Evolutionary conservation across 2,113 vertebrate genomes (phyloP).

Genomic region (Gymnocephalus cernua): DNA sequence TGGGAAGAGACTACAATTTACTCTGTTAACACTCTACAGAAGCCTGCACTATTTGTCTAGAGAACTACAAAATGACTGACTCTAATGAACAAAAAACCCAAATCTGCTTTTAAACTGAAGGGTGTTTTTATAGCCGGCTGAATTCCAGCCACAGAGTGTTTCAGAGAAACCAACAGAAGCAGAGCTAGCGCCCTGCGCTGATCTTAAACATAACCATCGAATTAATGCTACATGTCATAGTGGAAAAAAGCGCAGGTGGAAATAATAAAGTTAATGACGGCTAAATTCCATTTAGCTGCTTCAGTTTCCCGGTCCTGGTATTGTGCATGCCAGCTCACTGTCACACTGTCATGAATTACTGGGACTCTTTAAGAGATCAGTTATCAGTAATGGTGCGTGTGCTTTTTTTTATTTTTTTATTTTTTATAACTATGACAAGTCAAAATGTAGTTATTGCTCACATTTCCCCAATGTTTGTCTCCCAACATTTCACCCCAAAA

Average conservation of each 20-base stretch:
- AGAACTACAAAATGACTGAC: not conserved
- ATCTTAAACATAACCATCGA: not conserved
- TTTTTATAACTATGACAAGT: not conserved
- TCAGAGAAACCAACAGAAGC: conserved; percentile 12
- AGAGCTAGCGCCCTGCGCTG: not conserved
- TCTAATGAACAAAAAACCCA: not conserved
- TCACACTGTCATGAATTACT: not conserved
- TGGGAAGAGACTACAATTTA: not conserved
- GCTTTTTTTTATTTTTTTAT: not conserved
- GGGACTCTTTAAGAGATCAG: not conserved
- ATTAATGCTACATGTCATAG: no score
- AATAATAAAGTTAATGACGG: not conserved
- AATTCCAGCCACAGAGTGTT: conserved; percentile 10
- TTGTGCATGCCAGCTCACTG: not conserved
- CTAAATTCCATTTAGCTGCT: not conserved
- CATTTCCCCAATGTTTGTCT: not conserved
- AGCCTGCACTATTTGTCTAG: not conserved
- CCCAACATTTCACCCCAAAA: not conserved
- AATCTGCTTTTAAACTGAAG: conserved; percentile 9
- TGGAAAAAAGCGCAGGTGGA: not conserved
- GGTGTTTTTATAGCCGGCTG: conserved; percentile 5
- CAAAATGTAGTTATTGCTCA: not conserved
- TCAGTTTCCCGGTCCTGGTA: not conserved
- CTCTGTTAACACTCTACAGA: not conserved
- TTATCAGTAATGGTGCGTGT: not conserved